Evolutionary conservation across 92 coral and sea anemone genomes (phyloP), one percentile per base, ranked within the genome.

Genomic region (Pocillopora grandis): DNA sequence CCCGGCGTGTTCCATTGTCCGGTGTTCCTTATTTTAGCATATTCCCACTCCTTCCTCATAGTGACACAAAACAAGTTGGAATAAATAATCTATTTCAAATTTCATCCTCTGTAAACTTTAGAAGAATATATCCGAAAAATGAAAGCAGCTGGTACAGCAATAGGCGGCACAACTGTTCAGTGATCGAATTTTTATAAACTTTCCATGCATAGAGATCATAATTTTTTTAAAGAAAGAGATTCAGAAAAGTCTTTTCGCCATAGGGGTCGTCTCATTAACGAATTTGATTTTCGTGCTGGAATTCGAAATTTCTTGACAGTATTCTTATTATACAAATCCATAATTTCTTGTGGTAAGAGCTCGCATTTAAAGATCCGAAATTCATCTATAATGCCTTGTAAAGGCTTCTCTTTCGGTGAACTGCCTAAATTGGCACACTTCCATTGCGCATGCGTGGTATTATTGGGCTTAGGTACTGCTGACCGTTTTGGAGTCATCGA

Each of bases 351-450:
- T 0, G 89, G 90, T 60, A 96, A 75, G 35, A 96, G 90, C 33
- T 92, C 96, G 76, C 98, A 96, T 87, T 94, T 94, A 76, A 96
- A 96, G 42, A 96, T 92, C 60, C 91, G 93, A 78, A 96, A 96
- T 86, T 96, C 98, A 78, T 96, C 98, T 31, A 96, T 58, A 9
- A 84, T 83, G 63, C 98, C 98, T 48, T 86, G 87, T 9, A 94
- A 84, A 2, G 98, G 96, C 59, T 87, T 88, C 66, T 90, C 83
- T 72, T 86, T 85, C 62, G 72, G 78, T 13, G 91, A 84, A 35
- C 88, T 92, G 0, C 98, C 98, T 66, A 96, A 78, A 71, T 90
- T 91, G 9, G 98, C 98, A 73, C 98, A 96, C 48, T 79, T 88
- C 98, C 98, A 96, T 83, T 79, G 87, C 78, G 88, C 87, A 52